These are phyloP conservation scores for Agrilus biguttatus DNA, from an alignment of 2,888 invertebrate species.

Conservation along the genomic window DNA sequence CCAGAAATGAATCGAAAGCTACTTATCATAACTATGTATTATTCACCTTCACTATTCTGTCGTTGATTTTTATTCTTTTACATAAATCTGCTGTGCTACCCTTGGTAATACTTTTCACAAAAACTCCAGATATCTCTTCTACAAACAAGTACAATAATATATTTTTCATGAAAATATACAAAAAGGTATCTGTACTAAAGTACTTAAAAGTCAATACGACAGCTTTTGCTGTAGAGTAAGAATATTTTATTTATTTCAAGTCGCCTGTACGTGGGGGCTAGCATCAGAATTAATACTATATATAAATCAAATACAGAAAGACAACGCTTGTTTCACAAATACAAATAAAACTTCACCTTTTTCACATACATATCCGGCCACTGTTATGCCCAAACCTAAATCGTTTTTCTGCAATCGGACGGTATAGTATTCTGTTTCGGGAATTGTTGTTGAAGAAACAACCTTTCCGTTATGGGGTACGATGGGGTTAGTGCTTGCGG, in stretches of 20 bases:
- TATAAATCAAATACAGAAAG: no score
- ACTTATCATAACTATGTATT: no score
- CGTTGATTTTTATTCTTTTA: conserved; percentile 84
- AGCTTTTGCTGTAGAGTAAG: no score
- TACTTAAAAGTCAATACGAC: no score
- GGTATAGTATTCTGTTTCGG: conserved; percentile 82
- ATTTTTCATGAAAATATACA: no score
- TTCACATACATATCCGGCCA: conserved; percentile 94
- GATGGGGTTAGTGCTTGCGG: no score
- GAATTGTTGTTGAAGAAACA: conserved; percentile 37
- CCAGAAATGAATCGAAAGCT: neutral
- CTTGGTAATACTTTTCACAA: conserved; percentile 95
- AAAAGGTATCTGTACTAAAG: no score
- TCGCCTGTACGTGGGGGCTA: no score
- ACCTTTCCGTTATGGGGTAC: no score
- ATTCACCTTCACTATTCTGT: conserved; percentile 62
- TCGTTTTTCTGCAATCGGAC: conserved; percentile 85
- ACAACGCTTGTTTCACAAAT: no score
- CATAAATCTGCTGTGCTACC: conserved; percentile 92
- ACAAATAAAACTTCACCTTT: conserved; percentile 49
- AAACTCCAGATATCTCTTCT: conserved; percentile 98
- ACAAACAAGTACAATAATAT: conserved; percentile 20
- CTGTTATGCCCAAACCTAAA: conserved; percentile 87
- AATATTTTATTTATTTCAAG: no score
- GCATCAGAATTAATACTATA: no score